These are phyloP conservation scores for Byasa hedistus DNA, from an alignment of 2,888 invertebrate species.

Conservation along the genomic window DNA sequence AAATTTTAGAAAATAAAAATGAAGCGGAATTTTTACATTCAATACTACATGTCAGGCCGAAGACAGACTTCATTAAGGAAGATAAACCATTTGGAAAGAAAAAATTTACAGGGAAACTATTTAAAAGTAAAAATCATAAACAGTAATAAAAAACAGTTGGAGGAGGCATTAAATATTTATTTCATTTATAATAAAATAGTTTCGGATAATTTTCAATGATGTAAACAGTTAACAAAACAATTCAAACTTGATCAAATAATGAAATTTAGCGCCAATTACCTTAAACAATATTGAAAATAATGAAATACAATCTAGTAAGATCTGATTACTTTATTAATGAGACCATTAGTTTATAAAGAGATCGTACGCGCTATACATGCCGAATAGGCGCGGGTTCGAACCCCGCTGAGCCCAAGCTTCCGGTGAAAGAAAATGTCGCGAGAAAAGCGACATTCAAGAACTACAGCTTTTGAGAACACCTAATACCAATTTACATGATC, in stretches of 20 bases:
- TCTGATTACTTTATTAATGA: not conserved
- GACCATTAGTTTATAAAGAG: no score
- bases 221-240: constrained; percentile 9
- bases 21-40: constrained; percentile 85
- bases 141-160: constrained; percentile 15
- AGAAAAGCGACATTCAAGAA: no score
- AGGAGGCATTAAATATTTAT: constrained; percentile 11
- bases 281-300: constrained; percentile 36
- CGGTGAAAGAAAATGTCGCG: no score
- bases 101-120: constrained; percentile 57
- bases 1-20: constrained; percentile 85
- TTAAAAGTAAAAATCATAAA: constrained; percentile 50
- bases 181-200: constrained; percentile 10
- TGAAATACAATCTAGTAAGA: not conserved
- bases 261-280: constrained; percentile 39
- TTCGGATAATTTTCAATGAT: not conserved
- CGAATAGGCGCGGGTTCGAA: no score
- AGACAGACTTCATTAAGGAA: constrained; percentile 66
- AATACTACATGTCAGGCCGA: constrained; percentile 84
- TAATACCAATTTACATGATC: no score
- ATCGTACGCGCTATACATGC: no score
- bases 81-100: constrained; percentile 61
- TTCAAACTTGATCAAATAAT: constrained; percentile 1
- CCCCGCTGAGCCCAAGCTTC: no score
- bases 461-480: no score